These are phyloP conservation scores for Chionoecetes opilio DNA, from an alignment of 1,140 invertebrate genomes.

Conservation along the genomic window DNA sequence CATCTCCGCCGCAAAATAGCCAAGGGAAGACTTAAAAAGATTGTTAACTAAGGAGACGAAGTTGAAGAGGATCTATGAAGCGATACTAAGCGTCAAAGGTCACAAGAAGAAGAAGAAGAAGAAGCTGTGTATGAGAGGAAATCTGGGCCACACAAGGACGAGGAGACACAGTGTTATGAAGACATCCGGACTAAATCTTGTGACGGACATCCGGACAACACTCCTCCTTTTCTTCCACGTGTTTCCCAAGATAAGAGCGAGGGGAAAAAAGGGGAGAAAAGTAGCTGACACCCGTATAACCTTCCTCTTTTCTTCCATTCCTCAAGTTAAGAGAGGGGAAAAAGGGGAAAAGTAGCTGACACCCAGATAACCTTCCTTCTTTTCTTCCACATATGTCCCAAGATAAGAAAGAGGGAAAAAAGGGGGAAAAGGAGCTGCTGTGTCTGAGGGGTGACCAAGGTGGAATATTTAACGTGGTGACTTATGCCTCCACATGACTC, in stretches of 20 bases:
- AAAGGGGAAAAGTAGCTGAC: background rate
- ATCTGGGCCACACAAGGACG: background rate
- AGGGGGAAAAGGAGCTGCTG: no score
- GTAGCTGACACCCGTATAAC: background rate
- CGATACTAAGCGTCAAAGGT: no score
- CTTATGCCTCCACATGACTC: no score
- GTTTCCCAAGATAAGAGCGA: background rate
- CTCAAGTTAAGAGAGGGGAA: background rate
- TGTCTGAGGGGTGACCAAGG: background rate
- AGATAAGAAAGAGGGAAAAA: no score
- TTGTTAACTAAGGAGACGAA: no score
- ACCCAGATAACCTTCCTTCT: constrained; percentile 1
- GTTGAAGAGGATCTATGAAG: no score
- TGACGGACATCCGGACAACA: background rate
- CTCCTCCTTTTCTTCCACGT: background rate
- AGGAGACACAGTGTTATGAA: background rate
- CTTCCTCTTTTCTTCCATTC: background rate
- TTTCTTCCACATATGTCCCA: background rate
- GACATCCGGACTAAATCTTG: background rate
- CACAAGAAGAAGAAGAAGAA: no score
- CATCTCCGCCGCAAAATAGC: background rate
- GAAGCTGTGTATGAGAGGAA: background rate
- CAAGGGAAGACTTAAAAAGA: no score
- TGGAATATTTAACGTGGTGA: no score
- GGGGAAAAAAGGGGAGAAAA: background rate